Base-by-base conservation (phyloP, 2,888 invertebrate genomes). In the Eilema depressum region DNA sequence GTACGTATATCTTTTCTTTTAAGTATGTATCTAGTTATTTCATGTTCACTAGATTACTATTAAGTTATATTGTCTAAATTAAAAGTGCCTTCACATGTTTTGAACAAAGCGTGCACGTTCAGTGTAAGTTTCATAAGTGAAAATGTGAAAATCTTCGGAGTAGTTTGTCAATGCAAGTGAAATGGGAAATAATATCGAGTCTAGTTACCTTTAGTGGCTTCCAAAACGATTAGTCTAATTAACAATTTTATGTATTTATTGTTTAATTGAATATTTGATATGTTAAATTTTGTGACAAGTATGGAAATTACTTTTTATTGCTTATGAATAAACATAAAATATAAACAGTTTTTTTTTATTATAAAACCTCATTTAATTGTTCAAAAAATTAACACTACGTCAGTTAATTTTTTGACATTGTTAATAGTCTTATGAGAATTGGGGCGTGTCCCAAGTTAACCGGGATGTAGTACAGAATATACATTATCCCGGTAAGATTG, bases 291-390 rank as follows among this genome's bases (percentile, higher is more conserved):
- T 92, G 92, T 93, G 91, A 93, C 88, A 91, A 89, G 87, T 91
- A 90, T 88, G 89, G 79, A 89, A 86, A 93, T 94, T 94, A 93
- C 90, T 94, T 95, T 94, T 94, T 93, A 95, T 94, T 94, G 95
- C 95, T 95, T 95, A 95, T 92, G 92, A 95, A 94, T 94, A 95
- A 95, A 95, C 86, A 90, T 91, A 90, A 93, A 94, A 78, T 82
- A 77, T 86, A 88, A 86, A 84, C 79, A 72, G 56, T 74, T 73
- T 80, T 87, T 85, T 61, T 61, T 61, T 61, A 30, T 12, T 37
- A 28, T 28, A 28, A 17, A 60, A 20, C 30, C 30, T 59, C 14
- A 12, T 59, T 59, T 59, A 1, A 23, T 12, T 25, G 1, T 26
- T 7, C 11, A 14, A 12, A 57, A 10, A 23, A 10, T n/a, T 23